Percentiles rank a stretch among this genome's conserved stretches.
phyloP scores from a whole-genome alignment of 2,113 vertebrate species.

The Chaetops frenatus region DNA sequence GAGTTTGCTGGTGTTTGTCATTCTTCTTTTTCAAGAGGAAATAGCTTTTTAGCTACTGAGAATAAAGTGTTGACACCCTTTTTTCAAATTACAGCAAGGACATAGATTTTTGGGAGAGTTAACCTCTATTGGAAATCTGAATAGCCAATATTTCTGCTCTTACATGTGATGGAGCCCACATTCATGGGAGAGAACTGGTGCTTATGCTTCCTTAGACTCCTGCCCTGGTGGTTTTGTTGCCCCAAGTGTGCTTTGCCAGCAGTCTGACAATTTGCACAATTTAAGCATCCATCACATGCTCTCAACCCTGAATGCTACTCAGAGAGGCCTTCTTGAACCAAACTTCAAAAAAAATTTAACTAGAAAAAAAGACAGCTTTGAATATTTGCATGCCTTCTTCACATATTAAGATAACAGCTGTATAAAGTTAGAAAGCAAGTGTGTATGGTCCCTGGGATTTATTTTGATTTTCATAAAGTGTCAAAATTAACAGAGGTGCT shows the following conservation, averaged over 20 bases:
- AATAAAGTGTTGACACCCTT: background rate
- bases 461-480: background rate
- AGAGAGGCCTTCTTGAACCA: background rate
- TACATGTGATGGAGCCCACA: background rate
- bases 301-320: background rate
- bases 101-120: background rate
- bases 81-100: background rate
- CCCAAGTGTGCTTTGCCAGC: background rate
- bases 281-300: background rate
- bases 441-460: background rate
- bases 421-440: background rate
- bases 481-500: background rate
- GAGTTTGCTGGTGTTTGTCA: constrained; percentile 50
- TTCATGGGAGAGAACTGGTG: background rate
- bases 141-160: background rate
- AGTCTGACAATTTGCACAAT: background rate
- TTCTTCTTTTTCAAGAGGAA: constrained; percentile 25
- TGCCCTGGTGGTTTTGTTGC: background rate
- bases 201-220: background rate
- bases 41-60: background rate
- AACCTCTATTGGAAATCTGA: background rate
- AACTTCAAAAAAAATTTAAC: background rate
- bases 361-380: background rate
- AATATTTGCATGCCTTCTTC: background rate
- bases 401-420: background rate